These are phyloP conservation scores for Panthera tigris DNA, from an alignment of 2,113 vertebrate species.

Conservation along the genomic window DNA sequence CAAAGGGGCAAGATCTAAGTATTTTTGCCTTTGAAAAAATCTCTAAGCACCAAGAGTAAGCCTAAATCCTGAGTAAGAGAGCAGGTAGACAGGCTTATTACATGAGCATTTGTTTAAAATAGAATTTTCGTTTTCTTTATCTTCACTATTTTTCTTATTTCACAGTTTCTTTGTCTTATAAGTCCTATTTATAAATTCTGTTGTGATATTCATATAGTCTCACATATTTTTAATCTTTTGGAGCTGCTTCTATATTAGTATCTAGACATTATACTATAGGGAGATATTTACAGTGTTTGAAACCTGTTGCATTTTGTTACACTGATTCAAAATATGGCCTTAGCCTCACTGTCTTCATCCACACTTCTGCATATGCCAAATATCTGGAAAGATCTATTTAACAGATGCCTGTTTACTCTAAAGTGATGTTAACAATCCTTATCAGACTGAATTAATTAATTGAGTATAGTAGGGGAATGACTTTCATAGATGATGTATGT, in stretches of 20 bases:
- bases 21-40: not conserved
- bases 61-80: not conserved
- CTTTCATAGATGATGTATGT: not conserved
- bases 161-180: not conserved
- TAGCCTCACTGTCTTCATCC: conserved; percentile 15
- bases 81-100: not conserved
- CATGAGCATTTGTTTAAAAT: not conserved
- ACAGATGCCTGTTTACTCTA: conserved; percentile 56
- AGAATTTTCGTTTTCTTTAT: not conserved
- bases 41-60: not conserved
- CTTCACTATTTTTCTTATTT: not conserved
- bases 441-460: conserved; percentile 71
- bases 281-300: conserved; percentile 44
- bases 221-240: conserved; percentile 40
- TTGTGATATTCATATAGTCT: not conserved
- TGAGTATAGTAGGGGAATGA: conserved; percentile 16
- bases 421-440: conserved; percentile 64
- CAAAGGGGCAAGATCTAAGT: not conserved
- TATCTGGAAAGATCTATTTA: conserved; percentile 68
- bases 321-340: conserved; percentile 43
- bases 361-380: conserved; percentile 5
- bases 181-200: not conserved
- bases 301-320: conserved; percentile 49
- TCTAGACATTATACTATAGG: conserved; percentile 32
- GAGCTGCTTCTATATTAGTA: not conserved